Evolutionary conservation across 2,888 invertebrate species (phyloP), one percentile per base, ranked within the genome.

Genomic region (Apodemia hepburni): DNA sequence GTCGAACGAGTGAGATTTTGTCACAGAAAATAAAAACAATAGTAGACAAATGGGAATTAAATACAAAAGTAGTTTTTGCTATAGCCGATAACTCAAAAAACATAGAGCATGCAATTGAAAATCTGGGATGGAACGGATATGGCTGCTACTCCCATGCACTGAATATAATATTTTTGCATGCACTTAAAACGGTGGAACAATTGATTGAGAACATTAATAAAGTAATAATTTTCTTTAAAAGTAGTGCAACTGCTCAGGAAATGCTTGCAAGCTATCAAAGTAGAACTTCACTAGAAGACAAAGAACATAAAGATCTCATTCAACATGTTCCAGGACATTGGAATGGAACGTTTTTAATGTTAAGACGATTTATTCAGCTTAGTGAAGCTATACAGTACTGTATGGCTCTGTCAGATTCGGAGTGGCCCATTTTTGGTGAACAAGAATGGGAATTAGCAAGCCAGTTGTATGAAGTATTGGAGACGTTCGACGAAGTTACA

Each of bases 351-450:
- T 57, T 57, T 57, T 15, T 29, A 3, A 57, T 57, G 54, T 27
- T 57, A 22, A 29, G 29, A 15, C 22, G 27, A 29, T 57, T 57
- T 27, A 27, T 57, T 15, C 54, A 27, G 15, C 27, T 29, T 29
- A 57, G 15, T 7, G 54, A 57, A 57, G 54, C 54, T n/a, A 57
- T 29, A n/a, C 54, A 57, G 12, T 57, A 57, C 29, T 57, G 54
- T 27, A 57, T 57, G 54, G 54, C 54, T 27, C 27, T 57, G 27
- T 7, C 22, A 15, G 54, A 57, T 29, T 15, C 27, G 2, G 54
- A 57, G n/a, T 57, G 54, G 54, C 54, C 54, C 5, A 7, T 7
- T 15, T 57, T 57, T 15, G 7, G 29, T 57, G 27, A 15, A 27
- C 7, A 57, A 57, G 29, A 57, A 29, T 54, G 54, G 54, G 54